Percentiles rank a stretch among this genome's conserved stretches.
phyloP scores from a whole-genome alignment of 2,113 vertebrate genomes.

The Naja naja region DNA sequence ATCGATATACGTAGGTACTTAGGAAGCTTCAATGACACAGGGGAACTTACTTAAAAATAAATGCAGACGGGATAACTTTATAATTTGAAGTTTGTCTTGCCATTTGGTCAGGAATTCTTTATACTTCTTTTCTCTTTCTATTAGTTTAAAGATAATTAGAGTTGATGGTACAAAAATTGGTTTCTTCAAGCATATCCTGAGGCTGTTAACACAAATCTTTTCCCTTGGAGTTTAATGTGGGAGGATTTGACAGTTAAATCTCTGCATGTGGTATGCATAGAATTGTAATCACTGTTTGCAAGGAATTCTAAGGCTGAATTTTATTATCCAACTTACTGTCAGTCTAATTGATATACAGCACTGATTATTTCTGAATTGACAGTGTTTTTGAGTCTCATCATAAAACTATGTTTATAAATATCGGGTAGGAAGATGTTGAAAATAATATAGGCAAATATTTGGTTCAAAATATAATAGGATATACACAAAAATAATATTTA shows the following conservation, averaged over 20 bases:
- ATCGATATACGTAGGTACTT: background rate
- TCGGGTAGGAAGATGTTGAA: too few relatives aligned
- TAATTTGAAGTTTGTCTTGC: background rate
- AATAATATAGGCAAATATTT: background rate
- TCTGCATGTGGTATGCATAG: background rate
- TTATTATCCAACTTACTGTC: background rate
- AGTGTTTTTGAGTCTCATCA: background rate
- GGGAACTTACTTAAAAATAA: background rate
- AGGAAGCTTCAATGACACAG: background rate
- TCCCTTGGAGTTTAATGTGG: background rate
- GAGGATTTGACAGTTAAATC: slow-evolving; percentile 6
- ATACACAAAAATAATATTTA: background rate
- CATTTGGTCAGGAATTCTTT: background rate
- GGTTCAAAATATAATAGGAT: background rate
- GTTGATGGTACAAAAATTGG: background rate
- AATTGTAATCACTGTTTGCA: background rate
- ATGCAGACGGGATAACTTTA: background rate
- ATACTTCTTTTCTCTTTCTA: background rate
- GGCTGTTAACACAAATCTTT: background rate
- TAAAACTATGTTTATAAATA: background rate
- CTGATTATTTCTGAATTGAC: background rate
- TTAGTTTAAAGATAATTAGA: background rate
- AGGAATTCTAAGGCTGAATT: background rate
- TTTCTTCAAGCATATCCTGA: background rate
- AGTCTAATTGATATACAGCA: background rate